Evolutionary conservation across 2,113 vertebrate species (phyloP).

Genomic region (Scomber japonicus): DNA sequence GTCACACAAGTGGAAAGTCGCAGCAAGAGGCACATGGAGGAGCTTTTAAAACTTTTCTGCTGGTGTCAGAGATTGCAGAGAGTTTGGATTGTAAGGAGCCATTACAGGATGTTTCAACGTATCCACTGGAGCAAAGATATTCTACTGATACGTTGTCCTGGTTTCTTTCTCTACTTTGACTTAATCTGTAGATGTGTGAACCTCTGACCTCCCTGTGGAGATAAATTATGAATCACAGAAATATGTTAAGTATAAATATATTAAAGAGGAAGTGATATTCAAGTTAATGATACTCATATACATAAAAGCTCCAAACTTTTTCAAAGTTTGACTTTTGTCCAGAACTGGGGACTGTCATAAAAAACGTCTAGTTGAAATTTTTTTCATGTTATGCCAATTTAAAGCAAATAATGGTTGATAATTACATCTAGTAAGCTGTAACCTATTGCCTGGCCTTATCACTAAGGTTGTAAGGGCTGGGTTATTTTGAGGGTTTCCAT

Average conservation of each 20-base stretch:
- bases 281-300: too few species aligned
- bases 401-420: not conserved
- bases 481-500: not conserved
- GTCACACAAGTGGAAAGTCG: slow-evolving; percentile 59
- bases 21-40: slow-evolving; percentile 31
- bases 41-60: slow-evolving; percentile 51
- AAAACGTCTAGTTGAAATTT: not conserved
- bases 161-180: not conserved
- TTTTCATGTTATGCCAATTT: not conserved
- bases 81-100: slow-evolving; percentile 17
- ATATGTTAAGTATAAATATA: not conserved
- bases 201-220: not conserved
- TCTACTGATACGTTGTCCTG: slow-evolving; percentile 10
- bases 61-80: slow-evolving; percentile 33
- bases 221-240: not conserved
- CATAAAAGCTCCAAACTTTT: too few species aligned
- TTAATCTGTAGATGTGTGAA: not conserved
- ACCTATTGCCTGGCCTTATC: not conserved
- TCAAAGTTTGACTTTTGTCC: not conserved
- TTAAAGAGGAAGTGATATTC: too few species aligned
- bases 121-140: not conserved
- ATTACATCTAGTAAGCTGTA: not conserved
- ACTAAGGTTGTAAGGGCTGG: not conserved
- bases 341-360: not conserved
- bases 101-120: slow-evolving; percentile 2